Conservation (phyloP, 2,888 invertebrate species). For the Napeogenes inachia region DNA sequence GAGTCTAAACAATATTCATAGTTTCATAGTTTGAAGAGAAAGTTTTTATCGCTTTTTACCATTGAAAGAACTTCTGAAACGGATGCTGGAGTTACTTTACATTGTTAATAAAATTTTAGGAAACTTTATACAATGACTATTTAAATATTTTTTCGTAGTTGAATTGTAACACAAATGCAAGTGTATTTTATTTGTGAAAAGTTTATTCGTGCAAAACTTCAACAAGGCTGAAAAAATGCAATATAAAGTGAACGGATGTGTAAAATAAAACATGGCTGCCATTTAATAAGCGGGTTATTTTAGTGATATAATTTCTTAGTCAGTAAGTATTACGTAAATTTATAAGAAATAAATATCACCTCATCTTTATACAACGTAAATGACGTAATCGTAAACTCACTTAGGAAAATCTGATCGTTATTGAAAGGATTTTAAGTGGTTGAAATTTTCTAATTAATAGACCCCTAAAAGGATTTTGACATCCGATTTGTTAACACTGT, state of each 20-base stretch:
- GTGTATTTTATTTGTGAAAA: too few species aligned
- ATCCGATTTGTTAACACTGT: not conserved
- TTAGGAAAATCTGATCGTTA: not conserved
- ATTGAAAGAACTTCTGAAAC: not conserved
- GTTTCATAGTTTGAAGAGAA: not conserved
- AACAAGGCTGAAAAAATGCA: too few species aligned
- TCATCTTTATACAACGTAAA: not conserved
- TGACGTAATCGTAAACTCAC: not conserved
- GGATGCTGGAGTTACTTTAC: not conserved
- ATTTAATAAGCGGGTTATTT: not conserved
- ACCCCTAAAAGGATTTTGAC: constrained; percentile 2
- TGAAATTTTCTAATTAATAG: not conserved
- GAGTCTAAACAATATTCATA: not conserved
- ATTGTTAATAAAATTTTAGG: not conserved
- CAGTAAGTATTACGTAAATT: not conserved
- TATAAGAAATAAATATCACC: not conserved
- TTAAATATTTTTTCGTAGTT: too few species aligned
- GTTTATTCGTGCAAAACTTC: too few species aligned
- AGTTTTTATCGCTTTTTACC: not conserved
- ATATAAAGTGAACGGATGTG: too few species aligned
- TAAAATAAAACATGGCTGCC: not conserved
- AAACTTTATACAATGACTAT: not conserved
- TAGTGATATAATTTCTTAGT: too few species aligned
- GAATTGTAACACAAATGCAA: too few species aligned
- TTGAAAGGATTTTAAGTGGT: constrained; percentile 5